Evolutionary conservation across 2,113 vertebrate species (phyloP).

Genomic region (Lepus americanus): DNA sequence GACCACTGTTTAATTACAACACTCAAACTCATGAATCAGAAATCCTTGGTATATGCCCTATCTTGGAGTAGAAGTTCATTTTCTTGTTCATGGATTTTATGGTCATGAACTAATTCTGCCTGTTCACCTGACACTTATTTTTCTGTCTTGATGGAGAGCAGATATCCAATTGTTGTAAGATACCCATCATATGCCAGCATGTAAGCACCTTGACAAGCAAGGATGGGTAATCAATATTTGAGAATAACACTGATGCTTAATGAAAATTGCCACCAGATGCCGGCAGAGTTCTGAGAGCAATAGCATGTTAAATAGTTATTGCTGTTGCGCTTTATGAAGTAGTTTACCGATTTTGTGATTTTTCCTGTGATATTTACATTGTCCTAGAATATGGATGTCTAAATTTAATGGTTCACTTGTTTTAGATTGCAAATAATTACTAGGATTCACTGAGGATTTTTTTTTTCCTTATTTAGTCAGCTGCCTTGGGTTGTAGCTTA

Average conservation of each 20-base stretch:
- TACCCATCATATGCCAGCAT: background rate
- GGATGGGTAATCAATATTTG: background rate
- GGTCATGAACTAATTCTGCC: background rate
- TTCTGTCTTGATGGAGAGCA: background rate
- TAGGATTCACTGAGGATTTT: background rate
- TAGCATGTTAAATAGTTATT: background rate
- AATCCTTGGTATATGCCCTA: background rate
- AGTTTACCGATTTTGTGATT: slow-evolving; percentile 25
- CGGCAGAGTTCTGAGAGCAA: background rate
- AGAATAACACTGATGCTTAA: background rate
- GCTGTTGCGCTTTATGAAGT: slow-evolving; percentile 7
- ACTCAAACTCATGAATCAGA: background rate
- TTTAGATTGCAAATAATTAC: slow-evolving; percentile 37
- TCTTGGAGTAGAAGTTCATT: background rate
- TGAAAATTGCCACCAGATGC: background rate
- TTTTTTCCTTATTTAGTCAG: background rate
- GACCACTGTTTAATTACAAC: background rate
- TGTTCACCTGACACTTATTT: background rate
- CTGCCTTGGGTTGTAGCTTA: background rate
- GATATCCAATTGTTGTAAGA: background rate
- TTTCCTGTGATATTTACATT: slow-evolving; percentile 34
- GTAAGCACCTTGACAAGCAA: background rate
- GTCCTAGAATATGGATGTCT: background rate
- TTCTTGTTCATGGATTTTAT: background rate
- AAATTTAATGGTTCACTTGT: background rate